phyloP scores from a whole-genome alignment of 2,797 vertebrate species.

The Heliangelus exortis region DNA sequence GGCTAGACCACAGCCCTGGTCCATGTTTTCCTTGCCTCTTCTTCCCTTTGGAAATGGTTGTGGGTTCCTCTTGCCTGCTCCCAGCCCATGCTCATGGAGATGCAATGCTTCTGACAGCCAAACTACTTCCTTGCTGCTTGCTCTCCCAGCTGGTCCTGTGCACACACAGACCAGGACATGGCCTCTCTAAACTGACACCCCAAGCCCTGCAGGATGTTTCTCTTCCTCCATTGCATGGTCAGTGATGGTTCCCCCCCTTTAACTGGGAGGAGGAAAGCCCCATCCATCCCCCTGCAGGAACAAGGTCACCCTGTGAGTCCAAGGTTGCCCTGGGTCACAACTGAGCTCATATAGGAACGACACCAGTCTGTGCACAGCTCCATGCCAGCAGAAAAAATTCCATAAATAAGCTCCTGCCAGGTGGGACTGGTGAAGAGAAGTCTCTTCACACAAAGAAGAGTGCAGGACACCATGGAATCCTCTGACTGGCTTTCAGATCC shows the following conservation, averaged over 20 bases:
- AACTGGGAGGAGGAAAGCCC: not conserved
- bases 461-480: not conserved
- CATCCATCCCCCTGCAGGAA: fast-evolving
- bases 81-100: not conserved
- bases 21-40: not conserved
- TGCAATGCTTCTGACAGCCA: not conserved
- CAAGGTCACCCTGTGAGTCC: not conserved
- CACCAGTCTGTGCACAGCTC: fast-evolving
- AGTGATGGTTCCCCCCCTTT: not conserved
- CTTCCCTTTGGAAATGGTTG: not conserved
- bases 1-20: not conserved
- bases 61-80: not conserved
- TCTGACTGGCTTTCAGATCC: not conserved
- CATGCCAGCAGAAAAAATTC: not conserved
- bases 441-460: not conserved
- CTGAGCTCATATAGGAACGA: not conserved
- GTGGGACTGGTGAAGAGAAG: fast-evolving
- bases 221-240: not conserved
- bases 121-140: not conserved
- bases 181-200: not conserved
- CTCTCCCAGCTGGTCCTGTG: not conserved
- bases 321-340: not conserved
- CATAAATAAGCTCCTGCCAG: not conserved
- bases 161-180: not conserved
- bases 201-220: not conserved